These are phyloP conservation scores for Trematomus bernacchii DNA, from an alignment of 2,797 vertebrate species.

Conservation along the genomic window DNA sequence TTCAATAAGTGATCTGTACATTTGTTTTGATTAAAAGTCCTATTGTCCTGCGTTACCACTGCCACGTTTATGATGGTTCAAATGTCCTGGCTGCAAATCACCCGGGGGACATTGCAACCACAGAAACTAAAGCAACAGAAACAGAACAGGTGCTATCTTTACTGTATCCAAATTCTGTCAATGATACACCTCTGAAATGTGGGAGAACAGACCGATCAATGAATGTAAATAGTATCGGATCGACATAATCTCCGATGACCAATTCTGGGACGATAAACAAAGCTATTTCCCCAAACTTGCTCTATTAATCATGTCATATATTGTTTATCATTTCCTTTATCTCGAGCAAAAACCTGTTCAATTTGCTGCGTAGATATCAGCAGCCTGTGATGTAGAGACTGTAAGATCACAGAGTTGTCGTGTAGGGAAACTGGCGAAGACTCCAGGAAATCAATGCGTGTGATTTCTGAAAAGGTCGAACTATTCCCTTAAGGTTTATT, in stretches of 20 bases:
- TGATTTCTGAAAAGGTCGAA: neutral
- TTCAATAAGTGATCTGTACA: neutral
- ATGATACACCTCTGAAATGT: neutral
- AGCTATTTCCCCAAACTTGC: neutral
- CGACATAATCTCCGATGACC: neutral
- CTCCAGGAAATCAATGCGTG: neutral
- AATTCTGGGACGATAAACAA: neutral
- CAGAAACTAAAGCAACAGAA: neutral
- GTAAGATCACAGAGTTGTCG: neutral
- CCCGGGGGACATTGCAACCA: neutral
- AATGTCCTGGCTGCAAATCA: neutral
- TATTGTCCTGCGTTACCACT: neutral
- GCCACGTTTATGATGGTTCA: neutral
- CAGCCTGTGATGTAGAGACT: neutral
- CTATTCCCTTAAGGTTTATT: conserved; percentile 1
- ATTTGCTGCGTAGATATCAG: neutral
- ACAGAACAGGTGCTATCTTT: too few species aligned
- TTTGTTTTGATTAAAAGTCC: conserved; percentile 5
- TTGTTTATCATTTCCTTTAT: too few species aligned
- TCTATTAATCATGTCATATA: neutral
- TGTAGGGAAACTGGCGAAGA: neutral
- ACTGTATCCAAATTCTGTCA: neutral
- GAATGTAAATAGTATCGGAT: neutral
- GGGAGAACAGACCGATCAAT: neutral
- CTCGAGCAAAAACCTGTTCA: neutral